These are phyloP conservation scores for Crotalus tigris DNA, from an alignment of 2,113 vertebrate species.

Conservation along the genomic window DNA sequence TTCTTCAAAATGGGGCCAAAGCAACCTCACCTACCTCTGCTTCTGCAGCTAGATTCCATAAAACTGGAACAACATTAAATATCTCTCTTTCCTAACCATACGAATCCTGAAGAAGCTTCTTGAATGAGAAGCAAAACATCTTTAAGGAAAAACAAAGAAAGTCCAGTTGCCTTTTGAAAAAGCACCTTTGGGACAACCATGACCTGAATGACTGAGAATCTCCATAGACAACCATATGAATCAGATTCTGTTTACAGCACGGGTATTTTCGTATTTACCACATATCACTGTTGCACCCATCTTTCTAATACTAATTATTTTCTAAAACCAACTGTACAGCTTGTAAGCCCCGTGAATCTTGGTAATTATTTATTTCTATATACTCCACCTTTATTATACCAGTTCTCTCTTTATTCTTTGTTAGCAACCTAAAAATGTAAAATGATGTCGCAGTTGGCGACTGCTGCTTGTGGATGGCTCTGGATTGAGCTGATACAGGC, in stretches of 20 bases:
- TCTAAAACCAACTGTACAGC: neutral
- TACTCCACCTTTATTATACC: neutral
- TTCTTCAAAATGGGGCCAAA: neutral
- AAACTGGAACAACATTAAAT: neutral
- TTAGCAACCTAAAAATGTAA: too few relatives aligned
- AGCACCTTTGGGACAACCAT: neutral
- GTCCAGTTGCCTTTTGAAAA: neutral
- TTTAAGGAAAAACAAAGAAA: neutral
- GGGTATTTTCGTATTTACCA: too few relatives aligned
- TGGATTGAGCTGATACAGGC: too few relatives aligned
- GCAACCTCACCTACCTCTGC: neutral
- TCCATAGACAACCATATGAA: neutral
- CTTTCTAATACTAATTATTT: neutral
- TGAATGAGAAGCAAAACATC: neutral
- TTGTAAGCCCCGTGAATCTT: neutral
- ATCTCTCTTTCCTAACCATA: neutral
- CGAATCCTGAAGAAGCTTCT: neutral
- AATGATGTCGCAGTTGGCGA: too few relatives aligned
- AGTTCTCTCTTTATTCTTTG: too few relatives aligned
- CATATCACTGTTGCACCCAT: neutral
- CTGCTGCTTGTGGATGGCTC: too few relatives aligned
- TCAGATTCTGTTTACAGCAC: neutral
- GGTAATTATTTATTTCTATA: neutral
- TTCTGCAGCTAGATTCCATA: neutral
- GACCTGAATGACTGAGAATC: neutral